Percentiles rank a stretch among this genome's conserved stretches.
phyloP scores from a whole-genome alignment of 2,797 vertebrate genomes.

The Sebastes reedi region DNA sequence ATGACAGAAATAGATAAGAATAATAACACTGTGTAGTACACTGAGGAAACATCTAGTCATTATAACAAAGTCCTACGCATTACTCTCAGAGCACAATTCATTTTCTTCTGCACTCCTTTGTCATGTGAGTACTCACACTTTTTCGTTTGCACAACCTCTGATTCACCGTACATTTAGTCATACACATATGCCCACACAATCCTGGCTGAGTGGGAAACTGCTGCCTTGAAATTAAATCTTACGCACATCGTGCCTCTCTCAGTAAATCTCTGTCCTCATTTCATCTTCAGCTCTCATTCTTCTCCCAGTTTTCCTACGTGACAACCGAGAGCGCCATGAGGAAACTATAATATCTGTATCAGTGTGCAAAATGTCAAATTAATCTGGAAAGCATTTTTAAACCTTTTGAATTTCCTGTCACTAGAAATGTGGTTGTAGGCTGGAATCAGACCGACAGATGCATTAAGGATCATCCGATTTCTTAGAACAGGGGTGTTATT shows the following conservation, averaged over 20 bases:
- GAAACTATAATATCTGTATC: conserved; percentile 3
- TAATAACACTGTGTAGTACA: neutral
- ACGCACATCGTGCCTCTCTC: conserved; percentile 7
- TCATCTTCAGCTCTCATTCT: neutral
- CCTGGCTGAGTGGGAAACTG: conserved; percentile 37
- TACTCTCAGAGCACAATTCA: conserved; percentile 6
- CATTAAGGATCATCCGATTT: neutral
- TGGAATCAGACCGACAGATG: neutral
- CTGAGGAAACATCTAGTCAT: neutral
- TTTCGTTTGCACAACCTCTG: conserved; percentile 39
- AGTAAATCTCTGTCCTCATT: neutral
- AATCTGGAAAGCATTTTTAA: neutral
- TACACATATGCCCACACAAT: conserved; percentile 42
- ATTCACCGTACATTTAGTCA: conserved; percentile 52
- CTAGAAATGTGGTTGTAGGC: neutral
- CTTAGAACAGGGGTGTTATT: neutral
- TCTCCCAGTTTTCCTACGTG: neutral
- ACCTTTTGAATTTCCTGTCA: neutral
- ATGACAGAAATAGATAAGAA: conserved; percentile 2
- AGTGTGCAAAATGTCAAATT: neutral
- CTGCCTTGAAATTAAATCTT: conserved; percentile 39
- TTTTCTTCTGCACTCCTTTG: conserved; percentile 19
- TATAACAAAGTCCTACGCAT: conserved; percentile 6
- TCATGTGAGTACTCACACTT: conserved; percentile 17
- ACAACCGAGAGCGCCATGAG: neutral